phyloP scores from a whole-genome alignment of 2,113 vertebrate species.

The Campylorhamphus procurvoides region DNA sequence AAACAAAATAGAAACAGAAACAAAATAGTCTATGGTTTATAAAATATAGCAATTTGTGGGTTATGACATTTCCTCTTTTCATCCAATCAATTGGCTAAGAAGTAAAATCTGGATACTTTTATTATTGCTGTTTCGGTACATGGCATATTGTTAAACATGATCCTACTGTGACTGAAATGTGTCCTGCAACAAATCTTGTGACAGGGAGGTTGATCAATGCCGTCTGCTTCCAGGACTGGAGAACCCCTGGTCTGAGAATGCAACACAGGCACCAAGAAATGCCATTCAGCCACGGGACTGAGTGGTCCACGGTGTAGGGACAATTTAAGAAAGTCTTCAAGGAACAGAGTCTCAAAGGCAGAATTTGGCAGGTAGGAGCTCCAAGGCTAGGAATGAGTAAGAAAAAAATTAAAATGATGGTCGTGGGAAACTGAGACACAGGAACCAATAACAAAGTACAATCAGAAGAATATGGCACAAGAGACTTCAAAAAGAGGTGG shows the following conservation, averaged over 20 bases:
- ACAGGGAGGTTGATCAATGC: background rate
- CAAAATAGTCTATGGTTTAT: background rate
- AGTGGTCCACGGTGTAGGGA: background rate
- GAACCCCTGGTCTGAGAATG: background rate
- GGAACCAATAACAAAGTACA: background rate
- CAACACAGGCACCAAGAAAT: background rate
- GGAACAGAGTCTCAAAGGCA: background rate
- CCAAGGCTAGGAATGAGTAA: background rate
- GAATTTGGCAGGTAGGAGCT: background rate
- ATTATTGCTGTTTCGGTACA: background rate
- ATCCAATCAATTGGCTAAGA: background rate
- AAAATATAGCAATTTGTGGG: background rate
- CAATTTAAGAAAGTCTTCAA: background rate
- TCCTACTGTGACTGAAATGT: background rate
- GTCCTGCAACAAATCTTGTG: background rate
- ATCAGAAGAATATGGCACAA: background rate
- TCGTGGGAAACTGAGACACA: background rate
- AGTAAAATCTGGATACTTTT: background rate
- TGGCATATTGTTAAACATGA: background rate
- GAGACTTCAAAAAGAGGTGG: background rate
- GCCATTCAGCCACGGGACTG: background rate
- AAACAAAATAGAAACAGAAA: background rate
- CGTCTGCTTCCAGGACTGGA: background rate
- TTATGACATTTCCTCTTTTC: conserved; percentile 13
- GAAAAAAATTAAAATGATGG: background rate